Evolutionary conservation across 2,888 invertebrate species (phyloP).

Genomic region (Protodeltote pygarga): DNA sequence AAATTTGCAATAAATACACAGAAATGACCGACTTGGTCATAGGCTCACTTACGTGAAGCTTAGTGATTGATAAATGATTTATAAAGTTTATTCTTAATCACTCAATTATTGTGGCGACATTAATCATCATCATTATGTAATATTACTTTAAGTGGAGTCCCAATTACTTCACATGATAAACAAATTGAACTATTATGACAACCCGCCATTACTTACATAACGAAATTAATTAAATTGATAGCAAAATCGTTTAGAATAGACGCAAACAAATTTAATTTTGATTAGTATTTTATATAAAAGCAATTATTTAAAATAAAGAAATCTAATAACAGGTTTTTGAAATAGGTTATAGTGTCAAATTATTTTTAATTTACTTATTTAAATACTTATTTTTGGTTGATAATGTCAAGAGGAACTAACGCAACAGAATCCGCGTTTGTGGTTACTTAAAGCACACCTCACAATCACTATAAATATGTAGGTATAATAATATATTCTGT

Average conservation of each 20-base stretch:
- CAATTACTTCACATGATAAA: conserved; percentile 35
- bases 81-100: too few species aligned
- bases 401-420: too few species aligned
- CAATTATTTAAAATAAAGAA: conserved; percentile 12
- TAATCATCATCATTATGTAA: conserved; percentile 14
- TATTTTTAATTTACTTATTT: too few species aligned
- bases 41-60: too few species aligned
- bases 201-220: conserved; percentile 18
- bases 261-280: conserved; percentile 27
- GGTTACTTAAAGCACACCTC: too few species aligned
- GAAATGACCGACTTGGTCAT: too few species aligned
- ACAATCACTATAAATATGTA: too few species aligned
- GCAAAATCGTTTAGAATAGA: conserved; percentile 15
- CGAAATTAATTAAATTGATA: conserved; percentile 34
- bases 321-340: not conserved
- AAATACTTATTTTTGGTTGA: too few species aligned
- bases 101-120: conserved; percentile 14
- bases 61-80: too few species aligned
- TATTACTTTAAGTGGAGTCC: conserved; percentile 6
- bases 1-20: too few species aligned
- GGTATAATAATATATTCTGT: too few species aligned
- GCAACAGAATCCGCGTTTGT: too few species aligned
- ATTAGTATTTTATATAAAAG: conserved; percentile 7
- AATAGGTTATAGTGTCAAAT: not conserved
- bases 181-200: conserved; percentile 16